phyloP scores from a whole-genome alignment of 1,140 invertebrate species.

The Platyscapa corneri region DNA sequence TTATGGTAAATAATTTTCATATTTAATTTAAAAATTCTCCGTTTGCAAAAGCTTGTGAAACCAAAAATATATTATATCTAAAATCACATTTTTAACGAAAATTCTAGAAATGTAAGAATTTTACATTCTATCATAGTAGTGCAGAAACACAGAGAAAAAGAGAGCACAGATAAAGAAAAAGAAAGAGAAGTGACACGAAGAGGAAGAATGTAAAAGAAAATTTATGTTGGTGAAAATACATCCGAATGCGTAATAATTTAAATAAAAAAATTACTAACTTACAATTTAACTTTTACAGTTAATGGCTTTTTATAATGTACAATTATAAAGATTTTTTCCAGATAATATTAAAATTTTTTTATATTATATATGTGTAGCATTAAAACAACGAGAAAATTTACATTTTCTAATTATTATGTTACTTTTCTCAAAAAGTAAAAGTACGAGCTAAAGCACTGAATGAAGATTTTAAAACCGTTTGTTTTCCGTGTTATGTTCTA shows the following conservation, averaged over 20 bases:
- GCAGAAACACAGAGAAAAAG: background rate
- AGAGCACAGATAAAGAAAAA: background rate
- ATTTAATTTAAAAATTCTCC: background rate
- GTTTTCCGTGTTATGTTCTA: background rate
- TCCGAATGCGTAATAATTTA: background rate
- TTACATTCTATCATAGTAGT: background rate
- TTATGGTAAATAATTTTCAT: background rate
- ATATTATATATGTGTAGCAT: background rate
- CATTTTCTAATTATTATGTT: constrained; percentile 11
- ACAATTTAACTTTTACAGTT: constrained; percentile 8
- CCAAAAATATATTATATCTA: background rate
- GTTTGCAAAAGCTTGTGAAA: background rate
- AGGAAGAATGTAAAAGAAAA: background rate
- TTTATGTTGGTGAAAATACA: background rate
- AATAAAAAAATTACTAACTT: constrained; percentile 15
- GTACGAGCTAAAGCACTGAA: background rate
- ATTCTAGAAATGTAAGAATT: background rate
- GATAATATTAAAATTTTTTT: constrained; percentile 4
- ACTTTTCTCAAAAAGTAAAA: no score
- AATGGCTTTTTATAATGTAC: background rate
- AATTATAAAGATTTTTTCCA: background rate
- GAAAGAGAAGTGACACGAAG: background rate
- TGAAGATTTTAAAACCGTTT: background rate
- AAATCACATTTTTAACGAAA: background rate
- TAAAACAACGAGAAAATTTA: constrained; percentile 11